phyloP scores from a whole-genome alignment of 2,797 vertebrate species.

The Anabacerthia variegaticeps region DNA sequence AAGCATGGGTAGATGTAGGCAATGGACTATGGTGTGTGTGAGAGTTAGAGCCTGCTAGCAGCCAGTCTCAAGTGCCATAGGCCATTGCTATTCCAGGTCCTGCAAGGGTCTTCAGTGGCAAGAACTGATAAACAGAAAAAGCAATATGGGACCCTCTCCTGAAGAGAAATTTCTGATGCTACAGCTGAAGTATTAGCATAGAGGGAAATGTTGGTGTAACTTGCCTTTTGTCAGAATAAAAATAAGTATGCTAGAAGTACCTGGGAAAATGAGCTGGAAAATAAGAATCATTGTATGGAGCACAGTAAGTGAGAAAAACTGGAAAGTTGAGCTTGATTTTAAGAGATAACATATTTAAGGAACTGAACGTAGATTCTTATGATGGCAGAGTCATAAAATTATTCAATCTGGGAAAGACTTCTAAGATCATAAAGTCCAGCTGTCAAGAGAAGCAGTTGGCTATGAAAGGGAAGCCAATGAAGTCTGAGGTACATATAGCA shows the following conservation, averaged over 20 bases:
- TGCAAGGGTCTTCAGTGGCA: neutral
- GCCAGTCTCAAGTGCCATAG: neutral
- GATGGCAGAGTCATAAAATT: neutral
- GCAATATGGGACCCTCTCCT: neutral
- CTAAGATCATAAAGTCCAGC: neutral
- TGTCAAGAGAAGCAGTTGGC: neutral
- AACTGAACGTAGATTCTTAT: neutral
- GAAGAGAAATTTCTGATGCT: neutral
- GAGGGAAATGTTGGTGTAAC: neutral
- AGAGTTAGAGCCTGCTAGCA: neutral
- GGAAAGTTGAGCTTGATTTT: neutral
- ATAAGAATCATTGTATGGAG: neutral
- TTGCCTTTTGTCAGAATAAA: neutral
- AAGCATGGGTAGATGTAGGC: neutral
- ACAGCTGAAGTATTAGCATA: neutral
- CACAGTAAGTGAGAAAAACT: neutral
- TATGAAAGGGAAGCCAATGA: neutral
- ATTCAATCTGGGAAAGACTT: neutral
- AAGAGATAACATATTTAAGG: neutral
- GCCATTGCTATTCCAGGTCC: neutral
- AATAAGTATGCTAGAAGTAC: neutral
- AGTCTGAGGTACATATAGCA: neutral
- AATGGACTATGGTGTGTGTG: neutral
- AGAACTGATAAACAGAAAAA: neutral
- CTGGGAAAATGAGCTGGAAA: neutral